These are phyloP conservation scores for Apeltes quadracus DNA, from an alignment of 2,113 vertebrate species.

Conservation along the genomic window DNA sequence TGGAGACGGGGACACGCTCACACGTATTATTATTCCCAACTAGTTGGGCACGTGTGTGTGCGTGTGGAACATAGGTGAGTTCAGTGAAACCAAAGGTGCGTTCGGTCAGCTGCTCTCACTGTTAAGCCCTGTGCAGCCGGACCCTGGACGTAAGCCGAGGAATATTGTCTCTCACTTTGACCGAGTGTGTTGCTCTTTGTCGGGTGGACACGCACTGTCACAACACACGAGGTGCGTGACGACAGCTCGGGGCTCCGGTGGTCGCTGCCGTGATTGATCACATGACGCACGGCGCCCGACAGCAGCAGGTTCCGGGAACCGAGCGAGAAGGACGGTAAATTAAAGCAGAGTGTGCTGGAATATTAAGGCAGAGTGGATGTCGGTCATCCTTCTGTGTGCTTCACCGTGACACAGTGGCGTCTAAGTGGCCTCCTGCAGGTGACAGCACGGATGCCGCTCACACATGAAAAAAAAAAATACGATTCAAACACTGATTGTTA, in stretches of 20 bases:
- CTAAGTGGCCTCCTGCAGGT: too few species aligned
- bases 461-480: neutral
- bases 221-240: conserved; percentile 61
- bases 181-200: conserved; percentile 66
- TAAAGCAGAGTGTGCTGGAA: too few species aligned
- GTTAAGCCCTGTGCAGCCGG: too few species aligned
- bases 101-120: conserved; percentile 36
- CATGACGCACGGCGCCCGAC: conserved; percentile 50
- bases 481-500: neutral
- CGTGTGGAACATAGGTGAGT: neutral
- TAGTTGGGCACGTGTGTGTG: neutral
- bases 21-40: too few species aligned
- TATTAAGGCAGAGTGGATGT: neutral
- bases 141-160: too few species aligned
- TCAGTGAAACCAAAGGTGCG: conserved; percentile 19
- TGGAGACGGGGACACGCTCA: conserved; percentile 35
- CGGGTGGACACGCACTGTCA: conserved; percentile 67
- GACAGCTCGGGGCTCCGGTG: conserved; percentile 64
- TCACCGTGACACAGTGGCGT: too few species aligned
- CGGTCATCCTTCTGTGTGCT: too few species aligned
- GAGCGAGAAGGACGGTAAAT: conserved; percentile 15
- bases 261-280: conserved; percentile 74
- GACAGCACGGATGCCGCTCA: too few species aligned
- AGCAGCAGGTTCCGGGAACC: conserved; percentile 58
- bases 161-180: too few species aligned